Base-by-base conservation (phyloP, 1,140 invertebrate species). In the Sarcophaga bullata region DNA sequence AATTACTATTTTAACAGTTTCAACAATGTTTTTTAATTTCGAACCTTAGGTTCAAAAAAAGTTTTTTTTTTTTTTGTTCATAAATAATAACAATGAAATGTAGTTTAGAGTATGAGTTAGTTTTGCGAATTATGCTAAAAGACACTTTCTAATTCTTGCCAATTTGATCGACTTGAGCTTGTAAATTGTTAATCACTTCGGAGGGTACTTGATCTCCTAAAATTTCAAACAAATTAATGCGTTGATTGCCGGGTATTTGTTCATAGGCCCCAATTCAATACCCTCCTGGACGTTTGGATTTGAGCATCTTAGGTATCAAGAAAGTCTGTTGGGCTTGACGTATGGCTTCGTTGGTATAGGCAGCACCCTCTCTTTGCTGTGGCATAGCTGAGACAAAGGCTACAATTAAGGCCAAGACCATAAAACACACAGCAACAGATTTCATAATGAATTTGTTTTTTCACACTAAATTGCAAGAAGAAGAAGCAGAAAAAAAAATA, bases 101-200 rank as follows among this genome's bases (percentile, higher is more conserved):
- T 73, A 47, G 47, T 76, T n/a, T 49, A 80, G 58, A 49, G 25
- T 0, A 68, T 73, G 58, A 49, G 25, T 0, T 48, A 46, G 50
- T 75, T 83, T 83, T 48, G 48, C 47, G 54, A 80, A 37, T 62
- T 80, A 80, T 76, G 25, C 25, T 37, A 37, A 37, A 37, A 4
- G 4, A 37, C 25, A 37, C 25, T 37, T 37, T 37, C 90, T 90
- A 94, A 85, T 94, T 93, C 82, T 91, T 92, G 81, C 95, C 95
- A 84, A 96, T 94, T 90, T 95, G 93, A 88, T 96, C 95, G 82
- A 96, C 94, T 90, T 96, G 95, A 49, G 92, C 89, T 86, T 96
- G 95, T 13, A 96, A 92, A 90, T 96, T 96, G 91, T 94, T 95
- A 86, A 96, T 95, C n/a, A 96, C 95, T 90, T 96, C 95, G 17